Evolutionary conservation across 2,797 vertebrate species (phyloP).

Genomic region (Eidolon dupreanum): DNA sequence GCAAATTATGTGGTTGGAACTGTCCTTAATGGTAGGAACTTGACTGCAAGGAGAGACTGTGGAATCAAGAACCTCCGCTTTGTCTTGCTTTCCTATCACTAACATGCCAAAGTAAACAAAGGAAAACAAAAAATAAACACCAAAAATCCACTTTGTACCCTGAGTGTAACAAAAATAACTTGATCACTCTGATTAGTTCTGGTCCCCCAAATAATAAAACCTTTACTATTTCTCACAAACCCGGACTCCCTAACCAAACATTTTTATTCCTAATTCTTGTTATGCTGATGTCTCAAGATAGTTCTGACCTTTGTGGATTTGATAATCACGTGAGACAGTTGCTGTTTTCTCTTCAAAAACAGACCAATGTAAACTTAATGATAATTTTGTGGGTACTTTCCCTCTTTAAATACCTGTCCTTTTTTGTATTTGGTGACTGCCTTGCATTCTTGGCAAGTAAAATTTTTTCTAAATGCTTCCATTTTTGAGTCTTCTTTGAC

Average conservation of each 20-base stretch:
- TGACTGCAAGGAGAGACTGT: neutral
- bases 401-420: constrained; percentile 27
- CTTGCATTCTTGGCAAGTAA: neutral
- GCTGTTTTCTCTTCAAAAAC: neutral
- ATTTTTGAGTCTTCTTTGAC: constrained; percentile 25
- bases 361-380: neutral
- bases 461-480: neutral
- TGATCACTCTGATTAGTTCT: neutral
- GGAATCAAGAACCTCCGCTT: neutral
- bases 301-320: neutral
- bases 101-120: neutral
- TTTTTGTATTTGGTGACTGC: constrained; percentile 22
- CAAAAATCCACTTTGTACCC: neutral
- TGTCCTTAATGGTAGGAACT: neutral
- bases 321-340: neutral
- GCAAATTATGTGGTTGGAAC: neutral
- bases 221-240: constrained; percentile 2
- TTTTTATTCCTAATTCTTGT: constrained; percentile 2
- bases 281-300: neutral
- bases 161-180: constrained; percentile 13
- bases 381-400: neutral
- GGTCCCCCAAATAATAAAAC: neutral
- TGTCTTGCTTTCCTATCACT: neutral
- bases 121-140: neutral
- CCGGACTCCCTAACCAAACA: neutral